phyloP scores from a whole-genome alignment of 2,113 vertebrate genomes.

The Semnornis frantzii region DNA sequence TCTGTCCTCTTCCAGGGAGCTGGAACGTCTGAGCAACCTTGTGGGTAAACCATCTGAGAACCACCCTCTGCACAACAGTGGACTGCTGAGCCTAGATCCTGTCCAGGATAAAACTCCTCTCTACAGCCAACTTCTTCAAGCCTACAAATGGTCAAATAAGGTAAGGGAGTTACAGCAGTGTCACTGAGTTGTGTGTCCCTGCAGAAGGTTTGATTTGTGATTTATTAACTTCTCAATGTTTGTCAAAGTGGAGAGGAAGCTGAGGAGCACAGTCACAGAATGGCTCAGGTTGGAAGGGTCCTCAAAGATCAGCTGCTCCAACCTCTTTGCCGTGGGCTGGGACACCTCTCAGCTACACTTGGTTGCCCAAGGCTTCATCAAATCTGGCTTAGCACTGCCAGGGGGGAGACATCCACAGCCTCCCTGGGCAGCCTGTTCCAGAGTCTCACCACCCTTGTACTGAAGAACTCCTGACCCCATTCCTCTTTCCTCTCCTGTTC shows the following conservation, averaged over 20 bases:
- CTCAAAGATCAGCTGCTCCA: too few species aligned
- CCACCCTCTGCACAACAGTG: slow-evolving; percentile 95
- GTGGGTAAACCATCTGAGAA: slow-evolving; percentile 96
- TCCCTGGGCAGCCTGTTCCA: too few species aligned
- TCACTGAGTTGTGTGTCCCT: not conserved
- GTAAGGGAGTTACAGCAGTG: slow-evolving; percentile 54
- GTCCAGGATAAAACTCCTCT: slow-evolving; percentile 98
- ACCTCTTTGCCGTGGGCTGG: too few species aligned
- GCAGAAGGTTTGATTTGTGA: not conserved
- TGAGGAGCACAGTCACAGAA: not conserved
- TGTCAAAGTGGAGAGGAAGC: not conserved
- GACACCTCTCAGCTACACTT: too few species aligned
- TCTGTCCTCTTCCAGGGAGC: slow-evolving; percentile 79
- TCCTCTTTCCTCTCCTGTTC: too few species aligned
- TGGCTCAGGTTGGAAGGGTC: too few species aligned
- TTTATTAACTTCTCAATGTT: not conserved
- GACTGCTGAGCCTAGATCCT: slow-evolving; percentile 92
- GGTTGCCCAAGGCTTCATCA: too few species aligned
- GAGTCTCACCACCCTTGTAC: too few species aligned
- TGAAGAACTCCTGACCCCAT: too few species aligned
- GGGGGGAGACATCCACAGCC: too few species aligned
- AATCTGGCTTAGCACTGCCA: too few species aligned
- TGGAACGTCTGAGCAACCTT: slow-evolving; percentile 93
- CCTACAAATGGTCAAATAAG: slow-evolving; percentile 99
- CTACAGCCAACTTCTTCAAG: slow-evolving; percentile 96